phyloP scores from a whole-genome alignment of 2,797 vertebrate genomes.

The Morelia viridis region DNA sequence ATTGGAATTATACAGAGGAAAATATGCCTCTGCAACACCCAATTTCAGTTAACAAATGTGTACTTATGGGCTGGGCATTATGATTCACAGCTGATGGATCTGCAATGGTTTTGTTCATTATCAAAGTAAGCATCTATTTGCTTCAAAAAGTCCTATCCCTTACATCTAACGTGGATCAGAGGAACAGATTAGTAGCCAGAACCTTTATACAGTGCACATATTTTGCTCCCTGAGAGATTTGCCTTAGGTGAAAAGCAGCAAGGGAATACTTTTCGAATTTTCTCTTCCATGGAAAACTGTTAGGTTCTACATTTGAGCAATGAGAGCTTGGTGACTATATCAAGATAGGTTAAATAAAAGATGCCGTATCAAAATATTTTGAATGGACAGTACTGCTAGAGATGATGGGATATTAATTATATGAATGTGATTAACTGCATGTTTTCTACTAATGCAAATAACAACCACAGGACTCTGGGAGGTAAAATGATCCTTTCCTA shows the following conservation, averaged over 20 bases:
- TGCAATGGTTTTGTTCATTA: conserved; percentile 9
- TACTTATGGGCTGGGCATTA: not conserved
- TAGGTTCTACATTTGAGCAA: not conserved
- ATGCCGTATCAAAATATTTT: not conserved
- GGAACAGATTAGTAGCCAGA: not conserved
- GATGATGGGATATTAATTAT: not conserved
- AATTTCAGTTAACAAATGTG: not conserved
- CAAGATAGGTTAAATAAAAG: not conserved
- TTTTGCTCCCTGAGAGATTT: not conserved
- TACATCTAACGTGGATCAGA: not conserved
- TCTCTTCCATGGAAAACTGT: not conserved
- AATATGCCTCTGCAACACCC: not conserved
- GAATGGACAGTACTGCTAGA: not conserved
- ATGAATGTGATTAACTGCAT: not conserved
- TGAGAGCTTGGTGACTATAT: not conserved
- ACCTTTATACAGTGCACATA: not conserved
- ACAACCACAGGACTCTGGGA: not conserved
- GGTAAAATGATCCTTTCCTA: not conserved
- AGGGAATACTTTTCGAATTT: not conserved
- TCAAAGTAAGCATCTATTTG: not conserved
- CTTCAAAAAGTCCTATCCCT: fast-evolving
- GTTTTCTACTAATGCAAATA: not conserved
- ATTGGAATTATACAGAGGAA: not conserved
- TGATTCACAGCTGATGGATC: not conserved
- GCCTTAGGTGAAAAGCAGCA: conserved; percentile 9